Conservation (phyloP, 2,113 vertebrate genomes). For the Tyto alba region DNA sequence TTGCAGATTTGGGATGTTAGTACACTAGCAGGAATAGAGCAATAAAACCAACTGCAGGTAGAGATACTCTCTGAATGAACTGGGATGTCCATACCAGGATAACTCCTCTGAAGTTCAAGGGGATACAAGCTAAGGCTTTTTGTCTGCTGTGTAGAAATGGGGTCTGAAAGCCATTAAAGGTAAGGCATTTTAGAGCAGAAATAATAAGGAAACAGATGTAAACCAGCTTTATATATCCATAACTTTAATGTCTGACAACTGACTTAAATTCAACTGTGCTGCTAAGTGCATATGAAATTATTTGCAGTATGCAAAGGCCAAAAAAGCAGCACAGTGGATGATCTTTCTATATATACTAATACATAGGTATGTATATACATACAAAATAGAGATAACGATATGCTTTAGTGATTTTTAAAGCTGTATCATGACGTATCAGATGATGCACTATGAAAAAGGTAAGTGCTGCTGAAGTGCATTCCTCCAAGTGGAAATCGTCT, state of each 20-base stretch:
- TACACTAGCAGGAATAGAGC: not conserved
- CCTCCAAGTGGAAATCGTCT: not conserved
- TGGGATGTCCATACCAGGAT: not conserved
- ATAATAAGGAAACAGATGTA: not conserved
- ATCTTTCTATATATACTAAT: not conserved
- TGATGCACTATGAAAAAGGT: not conserved
- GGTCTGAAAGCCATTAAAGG: not conserved
- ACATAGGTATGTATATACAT: not conserved
- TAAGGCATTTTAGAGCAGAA: not conserved
- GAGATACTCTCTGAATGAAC: not conserved
- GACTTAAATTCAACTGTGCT: not conserved
- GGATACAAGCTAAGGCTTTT: accelerated
- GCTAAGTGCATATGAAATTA: not conserved
- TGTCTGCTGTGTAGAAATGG: not conserved
- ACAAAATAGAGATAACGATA: not conserved
- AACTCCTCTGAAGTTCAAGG: not conserved
- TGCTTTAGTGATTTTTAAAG: not conserved
- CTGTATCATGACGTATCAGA: not conserved
- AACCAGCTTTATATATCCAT: not conserved
- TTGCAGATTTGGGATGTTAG: not conserved
- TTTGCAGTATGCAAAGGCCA: not conserved
- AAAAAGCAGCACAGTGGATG: not conserved
- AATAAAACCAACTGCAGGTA: not conserved
- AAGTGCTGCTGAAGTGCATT: not conserved
- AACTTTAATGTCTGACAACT: not conserved